Percentiles rank a stretch among this genome's conserved stretches.
Evolutionary conservation across 2,888 invertebrate species (phyloP).

Genomic region (Caenorhabditis japonica): DNA sequence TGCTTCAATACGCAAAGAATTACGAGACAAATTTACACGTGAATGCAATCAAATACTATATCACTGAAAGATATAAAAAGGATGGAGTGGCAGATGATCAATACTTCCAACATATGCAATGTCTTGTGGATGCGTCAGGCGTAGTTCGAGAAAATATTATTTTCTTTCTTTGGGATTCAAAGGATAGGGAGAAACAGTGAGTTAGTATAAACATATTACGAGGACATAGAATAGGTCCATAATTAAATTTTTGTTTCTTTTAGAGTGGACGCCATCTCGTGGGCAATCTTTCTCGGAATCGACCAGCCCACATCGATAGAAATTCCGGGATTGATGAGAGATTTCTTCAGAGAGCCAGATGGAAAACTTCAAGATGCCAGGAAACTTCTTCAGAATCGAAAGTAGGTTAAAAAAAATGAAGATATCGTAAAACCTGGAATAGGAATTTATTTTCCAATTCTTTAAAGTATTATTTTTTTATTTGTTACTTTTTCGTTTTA

Average conservation of each 20-base stretch:
- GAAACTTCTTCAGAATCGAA: conserved; percentile 10
- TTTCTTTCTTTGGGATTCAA: conserved; percentile 2
- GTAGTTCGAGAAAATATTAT: conserved; percentile 3
- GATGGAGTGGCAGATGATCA: conserved; percentile 10
- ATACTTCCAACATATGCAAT: conserved; percentile 34
- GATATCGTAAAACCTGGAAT: not conserved
- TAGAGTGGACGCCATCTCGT: conserved; percentile 43
- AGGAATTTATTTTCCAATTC: not conserved
- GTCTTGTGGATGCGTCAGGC: not conserved
- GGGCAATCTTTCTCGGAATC: conserved; percentile 9
- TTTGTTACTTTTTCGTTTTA: no score
- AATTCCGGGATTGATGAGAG: conserved; percentile 25
- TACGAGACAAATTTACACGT: not conserved
- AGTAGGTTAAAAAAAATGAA: no score
- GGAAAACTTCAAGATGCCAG: conserved; percentile 17
- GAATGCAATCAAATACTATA: conserved; percentile 18
- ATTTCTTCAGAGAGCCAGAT: conserved; percentile 22
- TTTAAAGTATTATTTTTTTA: no score
- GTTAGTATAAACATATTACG: not conserved
- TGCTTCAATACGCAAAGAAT: not conserved
- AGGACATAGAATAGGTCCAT: conserved; percentile 10
- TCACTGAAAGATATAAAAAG: conserved; percentile 13
- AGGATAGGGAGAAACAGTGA: conserved; percentile 1
- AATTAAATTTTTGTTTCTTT: not conserved
- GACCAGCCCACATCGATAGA: not conserved